Conservation (phyloP, 2,113 vertebrate genomes). For the Otolemur garnettii region DNA sequence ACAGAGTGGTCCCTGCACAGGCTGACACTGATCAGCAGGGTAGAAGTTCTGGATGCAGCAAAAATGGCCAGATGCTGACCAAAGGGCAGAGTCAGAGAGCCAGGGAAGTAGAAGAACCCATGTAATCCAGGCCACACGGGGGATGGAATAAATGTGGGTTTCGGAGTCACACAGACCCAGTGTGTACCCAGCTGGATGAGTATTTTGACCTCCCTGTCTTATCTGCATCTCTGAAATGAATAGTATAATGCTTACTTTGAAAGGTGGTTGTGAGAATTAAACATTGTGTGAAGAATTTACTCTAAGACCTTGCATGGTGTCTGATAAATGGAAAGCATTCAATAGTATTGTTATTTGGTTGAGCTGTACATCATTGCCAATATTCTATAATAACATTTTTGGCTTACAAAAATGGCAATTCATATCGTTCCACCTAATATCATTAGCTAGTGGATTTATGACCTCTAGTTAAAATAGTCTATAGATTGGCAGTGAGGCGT, state of each 20-base stretch:
- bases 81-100: not conserved
- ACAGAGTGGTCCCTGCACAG: not conserved
- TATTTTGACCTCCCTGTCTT: not conserved
- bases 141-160: not conserved
- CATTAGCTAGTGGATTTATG: slow-evolving; percentile 25
- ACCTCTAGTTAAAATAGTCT: slow-evolving; percentile 30
- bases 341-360: not conserved
- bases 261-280: slow-evolving; percentile 7
- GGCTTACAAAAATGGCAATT: not conserved
- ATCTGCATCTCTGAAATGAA: not conserved
- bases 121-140: not conserved
- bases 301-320: not conserved
- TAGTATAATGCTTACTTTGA: not conserved
- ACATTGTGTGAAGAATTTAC: not conserved
- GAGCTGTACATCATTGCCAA: not conserved
- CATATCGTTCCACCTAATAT: not conserved
- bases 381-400: not conserved
- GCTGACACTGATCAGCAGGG: not conserved
- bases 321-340: not conserved
- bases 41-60: not conserved
- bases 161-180: not conserved
- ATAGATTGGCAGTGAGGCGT: not conserved
- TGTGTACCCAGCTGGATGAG: not conserved
- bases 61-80: not conserved
- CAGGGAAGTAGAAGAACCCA: not conserved